Base-by-base conservation (phyloP, 2,888 invertebrate genomes). In the Drymonia ruficornis region DNA sequence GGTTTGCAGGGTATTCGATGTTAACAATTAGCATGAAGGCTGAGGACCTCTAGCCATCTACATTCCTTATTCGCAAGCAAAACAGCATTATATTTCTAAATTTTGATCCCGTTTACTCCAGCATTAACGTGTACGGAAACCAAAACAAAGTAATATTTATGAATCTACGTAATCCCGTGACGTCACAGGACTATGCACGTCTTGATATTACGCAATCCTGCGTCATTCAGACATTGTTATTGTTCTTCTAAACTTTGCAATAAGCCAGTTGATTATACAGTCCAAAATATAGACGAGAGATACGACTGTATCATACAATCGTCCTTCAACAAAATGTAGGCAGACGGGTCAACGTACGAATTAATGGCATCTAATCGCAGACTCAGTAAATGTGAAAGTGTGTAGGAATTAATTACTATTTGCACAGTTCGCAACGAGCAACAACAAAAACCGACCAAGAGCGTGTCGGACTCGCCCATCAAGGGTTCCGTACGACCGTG, bases 331-430 rank as follows among this genome's bases (percentile, higher is more conserved):
- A 45, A 53, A 64, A 81, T 81, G 82, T 86, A 83, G 89, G 87
- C 73, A 81, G 83, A 74, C 74, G 58, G 83, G 85, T 79, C 87
- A 70, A 60, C 70, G 81, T 68, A 77, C 86, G 78, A 80, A 82
- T 82, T 83, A 67, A 72, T 73, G 67, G 59, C 64, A 51, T 61
- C 67, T 70, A 72, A 74, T 74, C 67, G 69, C 63, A 63, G 67
- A 57, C 65, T 67, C 15, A 50, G 58, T 49, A 57, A 63, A 79
- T 79, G 83, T 78, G 90, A 91, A 91, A 91, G 90, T 87, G 85
- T 85, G 80, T 84, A 84, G 83, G 82, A 79, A 85, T 85, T 87
- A 89, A 88, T 89, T 84, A 82, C 76, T 83, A 74, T 81, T 84
- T 87, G 80, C 80, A 63, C 72, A 70, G 73, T 67, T 78, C 69